phyloP scores from a whole-genome alignment of 2,113 vertebrate species.

The Fulica atra region DNA sequence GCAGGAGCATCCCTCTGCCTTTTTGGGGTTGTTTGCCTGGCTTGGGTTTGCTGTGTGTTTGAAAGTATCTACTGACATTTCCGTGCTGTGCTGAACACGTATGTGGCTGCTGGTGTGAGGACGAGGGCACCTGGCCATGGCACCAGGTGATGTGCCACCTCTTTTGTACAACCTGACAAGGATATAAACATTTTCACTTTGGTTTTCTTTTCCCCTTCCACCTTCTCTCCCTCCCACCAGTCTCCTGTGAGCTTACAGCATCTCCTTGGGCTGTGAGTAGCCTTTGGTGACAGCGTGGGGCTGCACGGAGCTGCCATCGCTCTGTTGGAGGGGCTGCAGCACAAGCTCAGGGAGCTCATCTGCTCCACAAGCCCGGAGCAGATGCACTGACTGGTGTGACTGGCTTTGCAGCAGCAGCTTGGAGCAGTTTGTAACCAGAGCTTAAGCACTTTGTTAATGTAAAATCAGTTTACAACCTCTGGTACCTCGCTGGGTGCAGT shows the following conservation, averaged over 20 bases:
- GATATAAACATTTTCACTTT: not conserved
- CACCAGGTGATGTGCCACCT: rapidly evolving
- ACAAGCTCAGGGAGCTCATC: not conserved
- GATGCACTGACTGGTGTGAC: rapidly evolving
- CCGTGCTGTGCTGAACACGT: not conserved
- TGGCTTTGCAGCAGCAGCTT: rapidly evolving
- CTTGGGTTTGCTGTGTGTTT: not conserved
- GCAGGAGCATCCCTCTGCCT: not conserved
- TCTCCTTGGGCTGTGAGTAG: not conserved
- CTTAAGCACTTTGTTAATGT: not conserved
- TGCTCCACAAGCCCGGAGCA: not conserved
- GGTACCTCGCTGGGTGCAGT: rapidly evolving
- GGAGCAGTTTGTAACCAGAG: rapidly evolving
- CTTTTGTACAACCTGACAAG: not conserved
- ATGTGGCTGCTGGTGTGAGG: rapidly evolving
- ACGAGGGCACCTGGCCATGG: rapidly evolving
- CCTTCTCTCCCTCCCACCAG: not conserved
- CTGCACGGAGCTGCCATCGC: rapidly evolving
- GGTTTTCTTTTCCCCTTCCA: not conserved
- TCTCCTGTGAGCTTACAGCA: not conserved
- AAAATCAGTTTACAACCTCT: rapidly evolving
- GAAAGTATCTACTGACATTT: not conserved
- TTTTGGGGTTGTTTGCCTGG: not conserved
- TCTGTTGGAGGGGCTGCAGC: not conserved
- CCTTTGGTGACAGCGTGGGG: not conserved